Evolutionary conservation across 2,797 vertebrate genomes (phyloP).

Genomic region (Amblyopsis hoosieri): DNA sequence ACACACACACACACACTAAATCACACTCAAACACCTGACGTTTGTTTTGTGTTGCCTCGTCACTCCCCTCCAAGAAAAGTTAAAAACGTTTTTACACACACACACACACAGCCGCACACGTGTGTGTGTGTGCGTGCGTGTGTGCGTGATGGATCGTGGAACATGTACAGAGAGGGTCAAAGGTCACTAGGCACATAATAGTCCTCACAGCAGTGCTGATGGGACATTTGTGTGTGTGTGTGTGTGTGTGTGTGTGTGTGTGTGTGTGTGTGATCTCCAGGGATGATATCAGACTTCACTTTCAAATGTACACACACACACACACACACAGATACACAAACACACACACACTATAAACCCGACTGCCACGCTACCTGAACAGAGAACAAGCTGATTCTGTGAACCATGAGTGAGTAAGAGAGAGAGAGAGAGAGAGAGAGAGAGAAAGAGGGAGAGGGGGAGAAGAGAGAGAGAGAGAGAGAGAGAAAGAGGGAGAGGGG

Average conservation of each 20-base stretch:
- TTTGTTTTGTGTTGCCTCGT: too few species aligned
- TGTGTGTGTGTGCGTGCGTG: not conserved
- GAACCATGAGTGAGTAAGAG: slow-evolving; percentile 57
- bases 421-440: slow-evolving; percentile 30
- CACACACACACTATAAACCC: slow-evolving; percentile 15
- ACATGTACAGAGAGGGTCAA: slow-evolving; percentile 37
- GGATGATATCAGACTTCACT: slow-evolving; percentile 89
- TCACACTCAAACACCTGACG: not conserved
- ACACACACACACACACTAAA: slow-evolving; percentile 11
- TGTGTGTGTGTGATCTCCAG: slow-evolving; percentile 69
- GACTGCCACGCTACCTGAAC: slow-evolving; percentile 40
- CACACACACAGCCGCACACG: not conserved
- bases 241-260: too few species aligned
- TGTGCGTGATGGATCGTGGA: slow-evolving; percentile 31
- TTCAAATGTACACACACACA: slow-evolving; percentile 43
- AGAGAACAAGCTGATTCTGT: slow-evolving; percentile 71
- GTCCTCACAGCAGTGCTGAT: slow-evolving; percentile 1
- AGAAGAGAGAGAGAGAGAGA: slow-evolving; percentile 71
- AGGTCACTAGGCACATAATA: slow-evolving; percentile 35
- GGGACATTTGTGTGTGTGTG: slow-evolving; percentile 7
- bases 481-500: too few species aligned
- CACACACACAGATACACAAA: slow-evolving; percentile 40
- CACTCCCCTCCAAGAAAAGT: too few species aligned
- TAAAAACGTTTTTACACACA: too few species aligned
- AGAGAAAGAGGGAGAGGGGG: slow-evolving; percentile 43